Percentiles rank a stretch among this genome's conserved stretches.
Conservation (phyloP, 2,113 vertebrate species). For the Todiramphus chloris region DNA sequence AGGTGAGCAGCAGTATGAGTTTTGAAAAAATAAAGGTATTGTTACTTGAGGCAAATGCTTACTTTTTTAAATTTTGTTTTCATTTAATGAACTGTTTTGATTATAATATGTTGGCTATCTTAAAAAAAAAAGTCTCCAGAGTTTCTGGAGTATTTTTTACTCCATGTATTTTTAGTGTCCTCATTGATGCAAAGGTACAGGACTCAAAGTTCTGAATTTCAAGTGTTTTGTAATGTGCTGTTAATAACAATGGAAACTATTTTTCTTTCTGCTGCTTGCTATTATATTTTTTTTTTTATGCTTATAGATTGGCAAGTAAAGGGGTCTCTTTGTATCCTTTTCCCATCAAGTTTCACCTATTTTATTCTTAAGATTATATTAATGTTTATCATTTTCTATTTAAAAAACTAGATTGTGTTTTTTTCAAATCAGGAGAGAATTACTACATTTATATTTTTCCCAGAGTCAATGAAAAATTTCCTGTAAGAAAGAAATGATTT, state of each 20-base stretch:
- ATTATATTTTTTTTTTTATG: not conserved
- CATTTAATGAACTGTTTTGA: not conserved
- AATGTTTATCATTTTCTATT: not conserved
- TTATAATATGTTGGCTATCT: not conserved
- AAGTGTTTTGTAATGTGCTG: not conserved
- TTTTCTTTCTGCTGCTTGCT: not conserved
- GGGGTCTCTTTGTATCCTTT: not conserved
- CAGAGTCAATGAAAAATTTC: conserved; percentile 17
- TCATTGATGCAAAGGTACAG: not conserved
- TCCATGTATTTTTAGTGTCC: not conserved
- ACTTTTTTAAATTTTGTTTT: not conserved
- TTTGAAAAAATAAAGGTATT: not conserved
- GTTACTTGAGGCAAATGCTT: not conserved
- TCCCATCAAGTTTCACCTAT: not conserved
- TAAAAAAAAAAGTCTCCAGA: not conserved
- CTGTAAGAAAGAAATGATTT: not conserved
- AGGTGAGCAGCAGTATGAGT: not conserved
- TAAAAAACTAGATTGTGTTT: not conserved
- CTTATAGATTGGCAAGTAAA: not conserved
- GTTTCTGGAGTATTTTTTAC: not conserved
- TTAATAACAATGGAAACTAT: not conserved
- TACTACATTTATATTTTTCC: conserved; percentile 3
- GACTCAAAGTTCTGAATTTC: not conserved
- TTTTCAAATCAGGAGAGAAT: not conserved
- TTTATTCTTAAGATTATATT: not conserved